Percentiles rank a stretch among this genome's conserved stretches.
Evolutionary conservation across 2,888 invertebrate species (phyloP).

Genomic region (Amblyjoppa proteus): DNA sequence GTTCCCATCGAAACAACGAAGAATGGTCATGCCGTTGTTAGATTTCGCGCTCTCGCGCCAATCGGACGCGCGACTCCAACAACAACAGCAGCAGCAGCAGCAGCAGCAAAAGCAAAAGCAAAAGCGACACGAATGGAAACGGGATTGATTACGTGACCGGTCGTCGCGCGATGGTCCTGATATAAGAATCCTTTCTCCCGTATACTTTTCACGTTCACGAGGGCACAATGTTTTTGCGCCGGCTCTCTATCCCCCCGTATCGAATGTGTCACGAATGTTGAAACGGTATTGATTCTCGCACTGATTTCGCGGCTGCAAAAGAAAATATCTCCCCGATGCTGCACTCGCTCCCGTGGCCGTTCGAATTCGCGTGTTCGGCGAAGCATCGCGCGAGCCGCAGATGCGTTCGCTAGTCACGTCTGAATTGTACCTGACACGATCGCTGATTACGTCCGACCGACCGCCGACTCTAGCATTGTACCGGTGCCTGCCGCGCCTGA

Average conservation of each 20-base stretch:
- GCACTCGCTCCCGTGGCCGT: not conserved
- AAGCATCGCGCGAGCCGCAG: conserved; percentile 35
- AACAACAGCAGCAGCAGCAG: not conserved
- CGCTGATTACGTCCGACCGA: conserved; percentile 59
- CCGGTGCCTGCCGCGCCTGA: conserved; percentile 11
- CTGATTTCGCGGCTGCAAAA: conserved; percentile 47
- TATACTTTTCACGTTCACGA: conserved; percentile 14
- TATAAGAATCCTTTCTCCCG: conserved; percentile 26
- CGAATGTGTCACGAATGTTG: conserved; percentile 48
- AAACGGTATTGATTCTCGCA: conserved; percentile 56
- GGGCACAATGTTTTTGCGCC: conserved; percentile 34
- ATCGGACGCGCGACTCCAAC: conserved; percentile 9
- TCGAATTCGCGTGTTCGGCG: conserved; percentile 37
- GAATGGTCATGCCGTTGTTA: not conserved
- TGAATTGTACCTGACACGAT: conserved; percentile 62
- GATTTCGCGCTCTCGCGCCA: not conserved
- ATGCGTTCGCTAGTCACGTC: conserved; percentile 54
- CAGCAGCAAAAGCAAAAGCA: not conserved
- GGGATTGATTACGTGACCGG: conserved; percentile 55
- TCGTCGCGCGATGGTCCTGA: conserved; percentile 26
- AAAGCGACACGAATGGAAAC: conserved; percentile 32
- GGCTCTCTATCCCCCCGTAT: conserved; percentile 24
- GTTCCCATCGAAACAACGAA: not conserved
- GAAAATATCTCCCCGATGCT: conserved; percentile 25
- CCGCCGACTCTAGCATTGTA: conserved; percentile 33